phyloP scores from a whole-genome alignment of 2,888 invertebrate species.

The Lepas anatifera region DNA sequence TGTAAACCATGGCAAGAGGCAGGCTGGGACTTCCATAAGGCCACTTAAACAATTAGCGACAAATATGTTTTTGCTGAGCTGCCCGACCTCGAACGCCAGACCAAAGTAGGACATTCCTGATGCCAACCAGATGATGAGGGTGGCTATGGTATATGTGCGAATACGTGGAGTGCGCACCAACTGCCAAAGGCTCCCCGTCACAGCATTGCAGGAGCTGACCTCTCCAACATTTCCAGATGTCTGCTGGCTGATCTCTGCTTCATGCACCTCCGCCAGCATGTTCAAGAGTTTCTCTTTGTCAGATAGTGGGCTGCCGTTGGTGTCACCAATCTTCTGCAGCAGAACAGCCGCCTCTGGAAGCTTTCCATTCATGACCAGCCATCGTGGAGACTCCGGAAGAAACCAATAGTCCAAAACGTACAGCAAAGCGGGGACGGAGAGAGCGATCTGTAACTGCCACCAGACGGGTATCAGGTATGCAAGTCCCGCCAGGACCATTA shows the following conservation, averaged over 20 bases:
- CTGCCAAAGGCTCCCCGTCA: constrained; percentile 45
- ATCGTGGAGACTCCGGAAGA: constrained; percentile 65
- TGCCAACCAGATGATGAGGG: constrained; percentile 68
- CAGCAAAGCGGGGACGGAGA: constrained; percentile 49
- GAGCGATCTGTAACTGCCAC: constrained; percentile 52
- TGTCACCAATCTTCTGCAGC: constrained; percentile 48
- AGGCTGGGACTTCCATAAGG: constrained; percentile 31
- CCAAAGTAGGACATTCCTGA: constrained; percentile 80
- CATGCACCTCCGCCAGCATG: background rate
- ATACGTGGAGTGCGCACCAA: constrained; percentile 56
- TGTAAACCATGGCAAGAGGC: constrained; percentile 10
- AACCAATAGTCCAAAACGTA: constrained; percentile 45
- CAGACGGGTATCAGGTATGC: constrained; percentile 54
- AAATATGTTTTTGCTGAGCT: constrained; percentile 67
- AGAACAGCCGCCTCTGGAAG: constrained; percentile 47
- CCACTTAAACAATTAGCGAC: constrained; percentile 72
- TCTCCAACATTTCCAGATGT: too few species aligned
- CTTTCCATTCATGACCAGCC: constrained; percentile 56
- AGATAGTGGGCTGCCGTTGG: constrained; percentile 30
- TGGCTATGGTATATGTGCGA: constrained; percentile 54
- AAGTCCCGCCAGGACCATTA: constrained; percentile 48
- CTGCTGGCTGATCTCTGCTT: constrained; percentile 29
- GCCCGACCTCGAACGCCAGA: constrained; percentile 69
- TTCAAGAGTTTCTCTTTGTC: background rate
- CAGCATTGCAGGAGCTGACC: too few species aligned